Percentiles rank a stretch among this genome's conserved stretches.
Evolutionary conservation across 1,140 invertebrate genomes (phyloP).

Genomic region (Atta cephalotes): DNA sequence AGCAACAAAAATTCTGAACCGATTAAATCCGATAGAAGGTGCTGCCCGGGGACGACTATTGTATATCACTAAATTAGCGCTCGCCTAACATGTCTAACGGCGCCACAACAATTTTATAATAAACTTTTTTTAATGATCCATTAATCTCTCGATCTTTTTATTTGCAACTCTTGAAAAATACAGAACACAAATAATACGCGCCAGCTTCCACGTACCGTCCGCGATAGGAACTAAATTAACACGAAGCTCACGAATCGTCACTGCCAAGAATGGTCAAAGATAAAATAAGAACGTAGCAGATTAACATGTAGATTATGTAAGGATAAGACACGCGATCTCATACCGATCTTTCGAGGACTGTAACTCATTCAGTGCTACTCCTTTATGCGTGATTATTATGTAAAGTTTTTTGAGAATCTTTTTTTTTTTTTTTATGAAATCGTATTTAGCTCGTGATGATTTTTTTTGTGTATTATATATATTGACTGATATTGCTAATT

Average conservation of each 20-base stretch:
- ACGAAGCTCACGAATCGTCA: conserved; percentile 54
- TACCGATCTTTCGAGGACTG: conserved; percentile 19
- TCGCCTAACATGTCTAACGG: conserved; percentile 47
- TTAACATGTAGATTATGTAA: conserved; percentile 29
- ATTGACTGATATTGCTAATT: conserved; percentile 26
- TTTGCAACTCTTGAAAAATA: conserved; percentile 5
- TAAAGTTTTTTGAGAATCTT: background rate
- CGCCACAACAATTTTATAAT: conserved; percentile 59
- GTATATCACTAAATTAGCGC: background rate
- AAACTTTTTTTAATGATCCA: conserved; percentile 4
- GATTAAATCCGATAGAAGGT: background rate
- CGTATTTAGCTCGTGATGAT: conserved; percentile 4
- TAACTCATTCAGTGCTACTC: conserved; percentile 6
- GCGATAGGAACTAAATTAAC: conserved; percentile 21
- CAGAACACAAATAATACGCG: background rate
- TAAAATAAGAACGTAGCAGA: conserved; percentile 42
- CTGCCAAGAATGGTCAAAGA: conserved; percentile 71
- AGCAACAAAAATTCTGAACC: background rate
- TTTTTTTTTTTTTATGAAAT: conserved; percentile 8
- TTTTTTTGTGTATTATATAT: conserved; percentile 22
- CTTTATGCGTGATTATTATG: background rate
- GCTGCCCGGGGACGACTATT: background rate
- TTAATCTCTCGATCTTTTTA: background rate
- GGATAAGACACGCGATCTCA: conserved; percentile 37
- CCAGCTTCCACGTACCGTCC: conserved; percentile 28